Evolutionary conservation across 2,797 vertebrate species (phyloP).

Genomic region (Sebastes taczanowskii): DNA sequence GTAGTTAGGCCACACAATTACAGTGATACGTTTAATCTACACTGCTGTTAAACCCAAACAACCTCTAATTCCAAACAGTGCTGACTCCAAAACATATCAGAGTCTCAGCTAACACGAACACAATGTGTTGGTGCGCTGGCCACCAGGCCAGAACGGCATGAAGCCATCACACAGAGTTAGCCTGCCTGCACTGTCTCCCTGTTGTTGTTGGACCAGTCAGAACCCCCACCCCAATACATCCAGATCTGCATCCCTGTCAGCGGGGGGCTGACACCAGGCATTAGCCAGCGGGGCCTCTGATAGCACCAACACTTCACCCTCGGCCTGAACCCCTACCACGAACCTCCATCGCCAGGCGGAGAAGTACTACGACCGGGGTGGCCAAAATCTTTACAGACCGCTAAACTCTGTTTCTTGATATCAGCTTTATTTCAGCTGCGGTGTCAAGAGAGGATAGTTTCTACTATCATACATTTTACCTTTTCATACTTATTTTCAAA

Average conservation of each 20-base stretch:
- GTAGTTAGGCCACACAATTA: no score
- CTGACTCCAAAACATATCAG: conserved; percentile 25
- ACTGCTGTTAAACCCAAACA: conserved; percentile 13
- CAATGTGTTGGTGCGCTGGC: conserved; percentile 56
- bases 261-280: conserved; percentile 80
- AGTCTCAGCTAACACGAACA: conserved; percentile 53
- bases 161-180: conserved; percentile 85
- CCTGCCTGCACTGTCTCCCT: conserved; percentile 35
- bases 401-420: conserved; percentile 4
- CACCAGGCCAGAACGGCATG: conserved; percentile 72
- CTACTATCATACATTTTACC: neutral
- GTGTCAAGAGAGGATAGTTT: neutral
- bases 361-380: neutral
- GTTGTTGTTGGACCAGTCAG: conserved; percentile 72
- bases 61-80: conserved; percentile 25
- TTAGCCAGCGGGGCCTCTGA: conserved; percentile 70
- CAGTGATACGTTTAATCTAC: neutral
- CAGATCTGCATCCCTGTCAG: conserved; percentile 73
- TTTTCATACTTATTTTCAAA: neutral
- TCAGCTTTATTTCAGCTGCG: conserved; percentile 2
- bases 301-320: conserved; percentile 72
- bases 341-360: conserved; percentile 26
- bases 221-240: conserved; percentile 67
- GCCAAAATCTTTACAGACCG: conserved; percentile 1
- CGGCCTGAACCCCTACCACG: conserved; percentile 35